Base-by-base conservation (phyloP, 2,888 invertebrate species). In the Scaptodrosophila latifasciaeformis region DNA sequence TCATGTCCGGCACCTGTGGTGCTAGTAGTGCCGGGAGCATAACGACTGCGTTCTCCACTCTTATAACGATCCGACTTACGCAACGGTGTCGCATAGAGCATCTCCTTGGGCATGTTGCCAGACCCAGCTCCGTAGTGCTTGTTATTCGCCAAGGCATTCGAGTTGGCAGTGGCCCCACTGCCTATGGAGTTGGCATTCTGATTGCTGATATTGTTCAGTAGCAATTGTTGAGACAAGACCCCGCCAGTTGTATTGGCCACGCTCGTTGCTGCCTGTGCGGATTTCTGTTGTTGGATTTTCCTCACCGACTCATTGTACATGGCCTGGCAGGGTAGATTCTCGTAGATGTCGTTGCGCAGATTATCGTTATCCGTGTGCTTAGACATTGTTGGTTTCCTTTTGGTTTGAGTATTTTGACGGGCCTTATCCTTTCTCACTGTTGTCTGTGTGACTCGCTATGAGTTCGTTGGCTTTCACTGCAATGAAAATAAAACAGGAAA, bases 271-370 rank as follows among this genome's bases (percentile, higher is more conserved):
- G 56, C 54, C 52, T 67, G 79, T 45, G 67, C 48, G 30, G 65
- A 62, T 51, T 84, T 80, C 39, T 81, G 84, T 21, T 84, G 84
- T 61, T 86, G 86, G 54, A 86, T 86, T 65, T 86, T 86, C 40
- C 86, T 82, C 47, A 86, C 86, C 18, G 86, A 85, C 60, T 86
- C 86, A 68, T 86, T 86, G 64, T 82, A 86, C 86, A 86, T 86
- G 55, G 86, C 86, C 76, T 86, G 86, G 56, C 86, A 86, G 6
- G 86, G 86, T 61, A 86, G 67, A 70, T 86, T 86, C 70, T 86
- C 86, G 62, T 86, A 86, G 65, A 86, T 86, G 72, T 86, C 86
- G 78, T 86, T 86, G 63, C 85, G 85, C 63, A 85, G 77, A 74
- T 85, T 84, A 74, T 86, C 86, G 67, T 86, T 86, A 72, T 86